These are phyloP conservation scores for Coptodon rendalli DNA, from an alignment of 2,113 vertebrate species.

Conservation along the genomic window DNA sequence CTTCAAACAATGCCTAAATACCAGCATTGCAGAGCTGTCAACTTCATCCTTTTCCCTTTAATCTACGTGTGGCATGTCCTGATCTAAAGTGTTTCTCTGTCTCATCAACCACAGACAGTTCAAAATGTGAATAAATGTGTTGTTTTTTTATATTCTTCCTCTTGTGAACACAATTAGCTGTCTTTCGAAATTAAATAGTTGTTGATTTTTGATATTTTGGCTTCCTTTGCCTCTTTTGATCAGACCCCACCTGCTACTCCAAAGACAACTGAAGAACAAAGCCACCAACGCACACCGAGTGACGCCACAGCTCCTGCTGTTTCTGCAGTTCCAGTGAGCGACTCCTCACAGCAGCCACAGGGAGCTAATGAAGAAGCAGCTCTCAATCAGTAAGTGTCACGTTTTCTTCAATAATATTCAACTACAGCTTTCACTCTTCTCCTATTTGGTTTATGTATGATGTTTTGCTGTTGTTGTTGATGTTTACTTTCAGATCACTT, in stretches of 20 bases:
- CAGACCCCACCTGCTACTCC: constrained; percentile 74
- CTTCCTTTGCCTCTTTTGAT: background rate
- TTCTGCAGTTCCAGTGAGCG: constrained; percentile 76
- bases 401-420: background rate
- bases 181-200: background rate
- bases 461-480: background rate
- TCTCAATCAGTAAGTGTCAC: constrained; percentile 83
- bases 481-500: constrained; percentile 72
- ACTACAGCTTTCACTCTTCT: background rate
- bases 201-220: background rate
- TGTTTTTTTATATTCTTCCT: background rate
- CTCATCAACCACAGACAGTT: background rate
- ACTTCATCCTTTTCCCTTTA: background rate
- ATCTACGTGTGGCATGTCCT: background rate
- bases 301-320: constrained; percentile 80
- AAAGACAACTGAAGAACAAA: constrained; percentile 74
- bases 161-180: background rate
- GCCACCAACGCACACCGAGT: constrained; percentile 82
- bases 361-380: constrained; percentile 80
- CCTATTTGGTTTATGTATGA: background rate
- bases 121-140: background rate
- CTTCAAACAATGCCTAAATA: background rate
- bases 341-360: constrained; percentile 83
- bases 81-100: background rate
- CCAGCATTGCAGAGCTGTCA: background rate